Percentiles rank a stretch among this genome's conserved stretches.
Conservation (phyloP, 2,888 invertebrate species). For the Cryptosula pallasiana region DNA sequence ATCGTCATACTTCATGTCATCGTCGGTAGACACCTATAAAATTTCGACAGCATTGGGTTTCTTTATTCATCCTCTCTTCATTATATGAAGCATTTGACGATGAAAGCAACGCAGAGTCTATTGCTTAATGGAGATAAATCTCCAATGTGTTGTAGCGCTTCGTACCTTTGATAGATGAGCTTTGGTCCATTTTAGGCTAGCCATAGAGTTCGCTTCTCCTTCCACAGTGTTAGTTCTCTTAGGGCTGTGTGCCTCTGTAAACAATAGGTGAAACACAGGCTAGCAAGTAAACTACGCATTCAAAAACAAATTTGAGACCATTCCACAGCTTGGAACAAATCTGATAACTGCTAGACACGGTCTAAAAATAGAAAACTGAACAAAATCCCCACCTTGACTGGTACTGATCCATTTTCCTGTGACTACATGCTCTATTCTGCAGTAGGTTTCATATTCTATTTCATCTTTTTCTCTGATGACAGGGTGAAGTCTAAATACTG, state of each 20-base stretch:
- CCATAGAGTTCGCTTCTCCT: slow-evolving; percentile 41
- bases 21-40: slow-evolving; percentile 39
- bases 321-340: too few species aligned
- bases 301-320: too few species aligned
- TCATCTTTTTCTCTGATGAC: slow-evolving; percentile 46
- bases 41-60: too few species aligned
- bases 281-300: too few species aligned
- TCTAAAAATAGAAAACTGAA: too few species aligned
- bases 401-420: slow-evolving; percentile 45
- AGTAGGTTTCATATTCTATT: slow-evolving; percentile 41
- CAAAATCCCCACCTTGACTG: slow-evolving; percentile 1
- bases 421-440: slow-evolving; percentile 48
- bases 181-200: slow-evolving; percentile 44
- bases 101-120: not conserved
- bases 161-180: slow-evolving; percentile 43
- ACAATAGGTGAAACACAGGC: too few species aligned
- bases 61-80: too few species aligned
- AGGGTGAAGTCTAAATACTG: slow-evolving; percentile 48
- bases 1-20: slow-evolving; percentile 52
- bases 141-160: not conserved
- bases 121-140: too few species aligned
- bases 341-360: too few species aligned
- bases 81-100: not conserved
- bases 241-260: not conserved
- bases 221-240: slow-evolving; percentile 13